phyloP scores from a whole-genome alignment of 2,797 vertebrate genomes.

The Odontamblyopus lacepedii region DNA sequence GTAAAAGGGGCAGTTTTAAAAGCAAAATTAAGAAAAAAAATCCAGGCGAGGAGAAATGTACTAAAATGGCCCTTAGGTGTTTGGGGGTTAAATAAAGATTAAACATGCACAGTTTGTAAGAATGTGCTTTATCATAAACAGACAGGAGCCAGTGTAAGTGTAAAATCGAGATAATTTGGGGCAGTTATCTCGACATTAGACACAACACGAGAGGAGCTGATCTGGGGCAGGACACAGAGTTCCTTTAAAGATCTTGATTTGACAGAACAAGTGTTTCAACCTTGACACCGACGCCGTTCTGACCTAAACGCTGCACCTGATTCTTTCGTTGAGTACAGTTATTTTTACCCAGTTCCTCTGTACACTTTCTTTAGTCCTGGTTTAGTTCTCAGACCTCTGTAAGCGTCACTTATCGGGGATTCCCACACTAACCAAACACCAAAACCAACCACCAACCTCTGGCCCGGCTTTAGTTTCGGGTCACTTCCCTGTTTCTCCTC shows the following conservation, averaged over 20 bases:
- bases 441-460: background rate
- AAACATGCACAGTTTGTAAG: too few relatives aligned
- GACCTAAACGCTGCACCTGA: too few relatives aligned
- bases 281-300: slow-evolving; percentile 25
- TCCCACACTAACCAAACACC: slow-evolving; percentile 13
- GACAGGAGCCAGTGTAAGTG: slow-evolving; percentile 16
- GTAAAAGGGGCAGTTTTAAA: too few relatives aligned
- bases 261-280: slow-evolving; percentile 33
- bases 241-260: background rate
- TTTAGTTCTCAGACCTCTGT: slow-evolving; percentile 9
- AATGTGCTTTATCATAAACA: slow-evolving; percentile 41
- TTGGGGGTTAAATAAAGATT: background rate
- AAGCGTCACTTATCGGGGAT: background rate
- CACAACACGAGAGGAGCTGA: slow-evolving; percentile 45
- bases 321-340: too few relatives aligned
- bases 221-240: slow-evolving; percentile 44
- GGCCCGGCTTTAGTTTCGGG: slow-evolving; percentile 12
- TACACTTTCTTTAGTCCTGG: background rate
- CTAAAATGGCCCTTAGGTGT: too few relatives aligned
- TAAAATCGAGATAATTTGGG: slow-evolving; percentile 28
- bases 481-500: slow-evolving; percentile 19
- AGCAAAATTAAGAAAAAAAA: too few relatives aligned
- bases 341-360: too few relatives aligned
- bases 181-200: slow-evolving; percentile 50
- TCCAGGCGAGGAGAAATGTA: too few relatives aligned